Evolutionary conservation across 1,140 invertebrate genomes (phyloP).

Genomic region (Mycetomoellerius zeteki): DNA sequence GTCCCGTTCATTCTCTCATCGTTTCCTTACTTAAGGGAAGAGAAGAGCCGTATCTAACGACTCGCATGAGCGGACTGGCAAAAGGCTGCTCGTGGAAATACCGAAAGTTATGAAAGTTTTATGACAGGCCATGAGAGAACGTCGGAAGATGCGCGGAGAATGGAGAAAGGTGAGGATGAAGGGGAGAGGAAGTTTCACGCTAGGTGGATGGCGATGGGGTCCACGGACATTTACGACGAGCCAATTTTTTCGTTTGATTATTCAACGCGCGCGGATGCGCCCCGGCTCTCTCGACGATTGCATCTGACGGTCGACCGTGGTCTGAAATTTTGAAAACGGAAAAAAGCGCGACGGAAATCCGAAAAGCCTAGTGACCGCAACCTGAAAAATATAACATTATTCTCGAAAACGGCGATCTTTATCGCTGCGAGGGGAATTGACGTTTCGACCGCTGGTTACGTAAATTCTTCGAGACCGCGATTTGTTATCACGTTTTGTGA

Average conservation of each 20-base stretch:
- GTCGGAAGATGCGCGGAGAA: slow-evolving; percentile 19
- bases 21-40: slow-evolving; percentile 49
- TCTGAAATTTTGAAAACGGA: slow-evolving; percentile 41
- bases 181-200: not conserved
- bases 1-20: slow-evolving; percentile 41
- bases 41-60: slow-evolving; percentile 39
- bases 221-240: slow-evolving; percentile 21
- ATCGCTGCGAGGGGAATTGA: not conserved
- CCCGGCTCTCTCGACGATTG: slow-evolving; percentile 34
- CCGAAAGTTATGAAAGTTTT: slow-evolving; percentile 73
- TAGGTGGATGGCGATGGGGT: not conserved
- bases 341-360: slow-evolving; percentile 24
- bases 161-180: not conserved
- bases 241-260: slow-evolving; percentile 64
- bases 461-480: slow-evolving; percentile 14
- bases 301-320: slow-evolving; percentile 41
- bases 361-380: slow-evolving; percentile 3
- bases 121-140: slow-evolving; percentile 58
- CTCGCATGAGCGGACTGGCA: slow-evolving; percentile 57
- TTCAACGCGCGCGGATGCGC: slow-evolving; percentile 46
- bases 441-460: not conserved
- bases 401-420: slow-evolving; percentile 19
- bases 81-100: slow-evolving; percentile 66
- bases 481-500: slow-evolving; percentile 43
- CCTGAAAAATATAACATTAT: slow-evolving; percentile 29